phyloP scores from a whole-genome alignment of 1,140 invertebrate species.

The Thaumatotibia leucotreta region DNA sequence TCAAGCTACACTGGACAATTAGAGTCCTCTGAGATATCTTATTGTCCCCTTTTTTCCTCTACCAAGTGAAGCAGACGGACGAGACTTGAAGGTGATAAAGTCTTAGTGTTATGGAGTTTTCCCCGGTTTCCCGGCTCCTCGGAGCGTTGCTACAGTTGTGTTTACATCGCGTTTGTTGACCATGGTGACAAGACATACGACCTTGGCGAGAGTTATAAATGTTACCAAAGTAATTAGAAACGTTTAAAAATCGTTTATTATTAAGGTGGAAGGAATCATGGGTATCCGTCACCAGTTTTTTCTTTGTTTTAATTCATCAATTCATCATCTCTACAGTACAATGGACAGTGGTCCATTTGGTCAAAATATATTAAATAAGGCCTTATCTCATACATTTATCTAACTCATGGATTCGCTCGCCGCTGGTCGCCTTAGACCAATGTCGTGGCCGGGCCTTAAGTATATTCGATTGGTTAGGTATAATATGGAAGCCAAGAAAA shows the following conservation, averaged over 20 bases:
- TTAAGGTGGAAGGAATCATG: background rate
- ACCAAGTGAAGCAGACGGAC: background rate
- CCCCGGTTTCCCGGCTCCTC: background rate
- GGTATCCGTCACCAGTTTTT: background rate
- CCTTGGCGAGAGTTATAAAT: conserved; percentile 4
- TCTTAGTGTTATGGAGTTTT: background rate
- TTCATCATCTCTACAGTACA: too few relatives aligned
- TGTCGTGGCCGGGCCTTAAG: too few relatives aligned
- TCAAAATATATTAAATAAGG: too few relatives aligned
- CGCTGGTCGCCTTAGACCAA: too few relatives aligned
- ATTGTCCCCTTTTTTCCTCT: background rate
- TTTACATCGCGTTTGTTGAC: background rate
- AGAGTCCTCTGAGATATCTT: background rate
- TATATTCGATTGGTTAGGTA: too few relatives aligned
- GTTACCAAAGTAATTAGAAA: background rate
- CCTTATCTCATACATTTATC: too few relatives aligned
- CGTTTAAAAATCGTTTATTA: conserved; percentile 1
- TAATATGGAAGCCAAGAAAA: too few relatives aligned
- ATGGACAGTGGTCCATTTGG: too few relatives aligned
- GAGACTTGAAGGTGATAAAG: background rate
- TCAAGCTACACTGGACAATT: background rate
- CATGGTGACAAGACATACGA: background rate
- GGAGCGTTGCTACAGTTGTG: background rate
- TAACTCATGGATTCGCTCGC: too few relatives aligned
- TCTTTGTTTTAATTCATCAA: too few relatives aligned